phyloP scores from a whole-genome alignment of 1,140 invertebrate species.

The Yoshiicerus persimilis region DNA sequence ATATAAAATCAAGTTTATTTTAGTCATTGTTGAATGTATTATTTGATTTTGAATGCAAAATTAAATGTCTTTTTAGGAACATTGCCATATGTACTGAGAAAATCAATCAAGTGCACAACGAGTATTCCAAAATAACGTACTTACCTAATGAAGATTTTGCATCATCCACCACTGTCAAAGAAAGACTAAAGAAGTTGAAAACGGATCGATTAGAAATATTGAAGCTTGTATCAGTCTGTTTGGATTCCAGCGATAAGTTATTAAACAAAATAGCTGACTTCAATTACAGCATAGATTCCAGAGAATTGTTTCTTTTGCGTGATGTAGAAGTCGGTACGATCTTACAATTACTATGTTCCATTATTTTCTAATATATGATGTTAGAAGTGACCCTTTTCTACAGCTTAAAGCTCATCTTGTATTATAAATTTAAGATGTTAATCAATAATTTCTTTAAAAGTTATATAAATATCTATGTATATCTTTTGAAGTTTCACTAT shows the following conservation, averaged over 20 bases:
- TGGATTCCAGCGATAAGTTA: conserved; percentile 29
- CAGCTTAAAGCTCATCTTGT: too few relatives aligned
- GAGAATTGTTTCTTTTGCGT: conserved; percentile 15
- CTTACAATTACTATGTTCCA: too few relatives aligned
- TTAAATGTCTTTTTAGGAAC: neutral
- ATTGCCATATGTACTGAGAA: conserved; percentile 1
- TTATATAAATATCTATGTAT: too few relatives aligned
- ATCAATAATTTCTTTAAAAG: too few relatives aligned
- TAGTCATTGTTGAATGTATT: too few relatives aligned
- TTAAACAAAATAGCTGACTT: conserved; percentile 25
- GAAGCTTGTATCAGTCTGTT: neutral
- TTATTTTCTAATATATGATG: too few relatives aligned
- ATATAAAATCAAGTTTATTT: too few relatives aligned
- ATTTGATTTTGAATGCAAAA: too few relatives aligned
- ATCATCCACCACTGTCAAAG: neutral
- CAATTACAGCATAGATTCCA: conserved; percentile 29
- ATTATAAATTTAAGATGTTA: too few relatives aligned
- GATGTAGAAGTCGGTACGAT: conserved; percentile 30
- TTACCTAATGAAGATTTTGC: neutral
- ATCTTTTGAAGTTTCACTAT: too few relatives aligned
- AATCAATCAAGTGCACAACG: conserved; percentile 28
- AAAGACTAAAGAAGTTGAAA: neutral
- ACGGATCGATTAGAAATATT: conserved; percentile 6
- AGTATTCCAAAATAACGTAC: conserved; percentile 28
- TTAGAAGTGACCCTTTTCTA: too few relatives aligned